phyloP scores from a whole-genome alignment of 1,140 invertebrate species.

The Campodea augens region DNA sequence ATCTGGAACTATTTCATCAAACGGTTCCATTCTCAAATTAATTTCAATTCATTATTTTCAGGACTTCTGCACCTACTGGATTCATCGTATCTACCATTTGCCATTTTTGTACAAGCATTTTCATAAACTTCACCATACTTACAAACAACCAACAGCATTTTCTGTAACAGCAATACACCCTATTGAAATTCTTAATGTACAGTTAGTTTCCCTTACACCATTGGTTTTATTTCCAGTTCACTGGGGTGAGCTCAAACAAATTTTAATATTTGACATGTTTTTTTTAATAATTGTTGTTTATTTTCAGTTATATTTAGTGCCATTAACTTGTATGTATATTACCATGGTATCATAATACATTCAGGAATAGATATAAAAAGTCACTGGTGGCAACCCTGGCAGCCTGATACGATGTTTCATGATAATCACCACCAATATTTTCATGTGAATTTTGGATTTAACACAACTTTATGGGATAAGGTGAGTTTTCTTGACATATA shows the following conservation, averaged over 20 bases:
- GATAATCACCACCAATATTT: slow-evolving; percentile 61
- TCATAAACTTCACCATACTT: slow-evolving; percentile 53
- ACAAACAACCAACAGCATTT: slow-evolving; percentile 53
- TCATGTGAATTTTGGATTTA: slow-evolving; percentile 55
- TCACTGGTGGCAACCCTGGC: slow-evolving; percentile 57
- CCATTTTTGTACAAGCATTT: slow-evolving; percentile 47
- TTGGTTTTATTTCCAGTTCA: slow-evolving; percentile 34
- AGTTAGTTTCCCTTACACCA: slow-evolving; percentile 21
- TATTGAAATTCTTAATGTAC: slow-evolving; percentile 38
- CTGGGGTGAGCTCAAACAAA: slow-evolving; percentile 34
- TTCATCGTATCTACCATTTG: slow-evolving; percentile 43
- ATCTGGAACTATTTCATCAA: slow-evolving; percentile 4
- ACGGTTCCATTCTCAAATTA: background rate
- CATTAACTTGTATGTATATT: slow-evolving; percentile 38
- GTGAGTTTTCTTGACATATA: too few relatives aligned
- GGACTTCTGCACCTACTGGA: slow-evolving; percentile 46
- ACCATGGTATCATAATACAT: slow-evolving; percentile 54
- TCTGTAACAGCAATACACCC: slow-evolving; percentile 54
- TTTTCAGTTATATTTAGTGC: too few relatives aligned
- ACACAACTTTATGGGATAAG: slow-evolving; percentile 43
- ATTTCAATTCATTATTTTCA: slow-evolving; percentile 19
- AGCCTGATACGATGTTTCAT: slow-evolving; percentile 50
- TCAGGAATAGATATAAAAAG: slow-evolving; percentile 52
- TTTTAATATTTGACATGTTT: slow-evolving; percentile 6
- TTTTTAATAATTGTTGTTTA: background rate